Conservation (phyloP, 2,113 vertebrate species). For the Falco punctatus region DNA sequence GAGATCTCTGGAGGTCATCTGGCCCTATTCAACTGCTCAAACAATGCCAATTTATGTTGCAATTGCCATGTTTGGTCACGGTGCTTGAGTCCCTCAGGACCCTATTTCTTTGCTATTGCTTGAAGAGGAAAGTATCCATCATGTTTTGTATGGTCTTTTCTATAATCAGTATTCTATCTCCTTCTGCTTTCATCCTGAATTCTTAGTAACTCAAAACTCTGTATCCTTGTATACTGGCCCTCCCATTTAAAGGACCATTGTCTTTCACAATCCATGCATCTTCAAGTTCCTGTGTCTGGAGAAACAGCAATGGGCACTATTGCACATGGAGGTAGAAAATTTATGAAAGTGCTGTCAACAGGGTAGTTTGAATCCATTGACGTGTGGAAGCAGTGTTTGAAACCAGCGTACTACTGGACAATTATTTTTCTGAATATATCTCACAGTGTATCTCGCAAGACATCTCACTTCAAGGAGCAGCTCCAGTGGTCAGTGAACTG, state of each 20-base stretch:
- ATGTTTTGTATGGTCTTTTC: not conserved
- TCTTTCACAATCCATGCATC: not conserved
- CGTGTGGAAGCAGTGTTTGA: not conserved
- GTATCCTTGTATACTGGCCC: not conserved
- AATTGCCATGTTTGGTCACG: not conserved
- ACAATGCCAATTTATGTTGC: not conserved
- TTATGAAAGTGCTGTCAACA: not conserved
- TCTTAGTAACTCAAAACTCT: not conserved
- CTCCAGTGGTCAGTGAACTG: not conserved
- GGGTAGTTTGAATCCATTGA: not conserved
- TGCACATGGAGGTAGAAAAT: not conserved
- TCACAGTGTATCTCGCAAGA: not conserved
- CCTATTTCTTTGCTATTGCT: not conserved
- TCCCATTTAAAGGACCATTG: not conserved
- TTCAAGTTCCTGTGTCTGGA: not conserved
- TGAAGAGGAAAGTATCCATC: not conserved
- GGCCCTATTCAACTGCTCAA: not conserved
- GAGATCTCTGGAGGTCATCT: not conserved
- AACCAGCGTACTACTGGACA: not conserved
- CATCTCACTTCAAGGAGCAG: not conserved
- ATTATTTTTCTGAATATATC: not conserved
- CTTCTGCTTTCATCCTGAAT: not conserved
- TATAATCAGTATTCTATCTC: not conserved
- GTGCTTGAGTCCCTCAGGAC: not conserved
- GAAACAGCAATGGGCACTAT: not conserved